Evolutionary conservation across 2,797 vertebrate species (phyloP), one percentile per base, ranked within the genome.

Genomic region (Chaenodraco wilsoni): DNA sequence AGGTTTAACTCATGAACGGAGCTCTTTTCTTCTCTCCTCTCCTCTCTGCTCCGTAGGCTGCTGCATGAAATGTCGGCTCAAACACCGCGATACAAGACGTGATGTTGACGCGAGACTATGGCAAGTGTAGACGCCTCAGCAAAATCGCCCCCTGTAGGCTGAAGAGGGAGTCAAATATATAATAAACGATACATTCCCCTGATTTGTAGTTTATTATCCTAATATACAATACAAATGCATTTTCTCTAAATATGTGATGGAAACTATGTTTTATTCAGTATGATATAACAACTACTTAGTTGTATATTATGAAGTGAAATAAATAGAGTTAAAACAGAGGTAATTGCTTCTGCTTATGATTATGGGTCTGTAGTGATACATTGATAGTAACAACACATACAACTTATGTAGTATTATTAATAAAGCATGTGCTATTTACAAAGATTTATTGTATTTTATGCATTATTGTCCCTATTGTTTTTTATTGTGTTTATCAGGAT

Each of bases 41-140:
- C 8, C 54, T 27, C 27, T 5, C 50, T 43, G 68, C 33, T 37
- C 33, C 33, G 33, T 69, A 50, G 62, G 57, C 3, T 43, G 55
- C 62, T 37, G 71, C 82, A 74, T 72, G 79, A 93, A 94, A 93
- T 93, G 91, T 92, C 92, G 89, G 89, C 46, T 3, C 58, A 82
- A 78, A 49, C 11, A 71, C 2, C 88, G 91, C 89, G 91, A 90
- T 21, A 82, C 3, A 43, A 23, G 1, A n/a, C 9, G 37, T 1
- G 59, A 45, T 62, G 33, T 37, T 37, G 2, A 51, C 73, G 72
- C 80, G 80, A 87, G 78, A 83, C 8, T 5, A 3, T 11, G 4
- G 9, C 1, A 1, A 12, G 23, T 2, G 19, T 4, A 23, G 23
- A 69, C 55, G 23, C 71, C 40, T 41, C 48, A 16, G n/a, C 45